A percentile compares a stretch with the other conserved stretches of the same genome.
Conservation (phyloP, 2,888 invertebrate genomes). For the Tubulanus polymorphus region DNA sequence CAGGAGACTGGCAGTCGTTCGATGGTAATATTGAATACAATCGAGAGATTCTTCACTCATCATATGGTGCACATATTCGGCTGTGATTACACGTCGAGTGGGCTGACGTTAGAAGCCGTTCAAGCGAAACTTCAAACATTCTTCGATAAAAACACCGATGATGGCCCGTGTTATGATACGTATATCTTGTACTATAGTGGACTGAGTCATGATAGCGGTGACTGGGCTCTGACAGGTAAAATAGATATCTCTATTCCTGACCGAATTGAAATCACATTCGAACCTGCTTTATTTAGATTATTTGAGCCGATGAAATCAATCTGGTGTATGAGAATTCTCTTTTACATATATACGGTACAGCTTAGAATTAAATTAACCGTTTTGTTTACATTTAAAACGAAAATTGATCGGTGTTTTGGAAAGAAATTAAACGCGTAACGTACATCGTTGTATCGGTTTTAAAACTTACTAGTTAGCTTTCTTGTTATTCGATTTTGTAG, state of each 20-base stretch:
- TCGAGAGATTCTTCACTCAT: constrained; percentile 45
- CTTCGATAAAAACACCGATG: constrained; percentile 41
- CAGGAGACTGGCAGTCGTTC: constrained; percentile 38
- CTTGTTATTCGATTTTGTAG: constrained; percentile 23
- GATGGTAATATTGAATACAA: constrained; percentile 35
- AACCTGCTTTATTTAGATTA: too few relatives aligned
- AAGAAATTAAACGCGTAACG: too few relatives aligned
- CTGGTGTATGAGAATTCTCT: too few relatives aligned
- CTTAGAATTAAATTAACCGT: too few relatives aligned
- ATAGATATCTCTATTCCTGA: too few relatives aligned
- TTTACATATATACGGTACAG: too few relatives aligned
- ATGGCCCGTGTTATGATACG: constrained; percentile 51
- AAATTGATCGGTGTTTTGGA: too few relatives aligned
- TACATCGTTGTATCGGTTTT: too few relatives aligned
- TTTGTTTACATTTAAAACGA: too few relatives aligned
- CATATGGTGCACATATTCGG: constrained; percentile 51
- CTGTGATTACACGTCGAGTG: constrained; percentile 49
- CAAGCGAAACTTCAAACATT: constrained; percentile 41
- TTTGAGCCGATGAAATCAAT: too few relatives aligned
- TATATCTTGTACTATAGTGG: constrained; percentile 52
- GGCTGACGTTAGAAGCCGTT: constrained; percentile 35
- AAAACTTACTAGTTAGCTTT: not conserved
- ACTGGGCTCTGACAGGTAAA: constrained; percentile 52
- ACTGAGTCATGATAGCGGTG: constrained; percentile 46
- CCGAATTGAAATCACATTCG: too few relatives aligned